Base-by-base conservation (phyloP, 2,113 vertebrate species). In the Sebastes schlegelii region DNA sequence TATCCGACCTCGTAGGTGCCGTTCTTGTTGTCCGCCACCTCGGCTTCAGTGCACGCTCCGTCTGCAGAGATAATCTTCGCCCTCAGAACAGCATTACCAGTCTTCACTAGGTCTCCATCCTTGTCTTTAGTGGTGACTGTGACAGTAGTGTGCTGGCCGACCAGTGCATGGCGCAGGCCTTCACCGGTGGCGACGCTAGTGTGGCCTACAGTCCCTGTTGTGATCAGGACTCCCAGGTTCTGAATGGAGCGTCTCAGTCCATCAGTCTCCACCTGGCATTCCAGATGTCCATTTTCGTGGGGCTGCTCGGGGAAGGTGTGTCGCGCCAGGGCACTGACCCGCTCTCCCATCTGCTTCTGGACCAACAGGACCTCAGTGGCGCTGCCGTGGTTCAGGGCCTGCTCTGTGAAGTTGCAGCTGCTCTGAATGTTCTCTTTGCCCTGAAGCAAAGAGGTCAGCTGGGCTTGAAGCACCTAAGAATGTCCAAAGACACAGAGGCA, bases 1-100 rank as follows among this genome's bases (percentile, higher is more conserved):
- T 99, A 99, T 12, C 96, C 95, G n/a, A 98, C 95, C 93, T 99
- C 98, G 0, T 99, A 99, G 0, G 98, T 99, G 82, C 98, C 98
- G 0, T 99, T 99, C 93, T 97, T 97, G 96, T 99, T 99, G 94
- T 99, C 98, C 77, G 94, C 94, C 77, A 99, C 97, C 1, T 99
- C 97, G 0, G 95, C 95, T 0, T 96, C 95, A 0, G 95, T 88
- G 73, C 77, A 79, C 5, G 11, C 91, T 0, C 97, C 96, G 0
- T 98, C 97, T 0, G 96, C 95, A 0, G 92, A 94, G 0, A 93
- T 86, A 64, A 98, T 96, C 81, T 96, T 94, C 0, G 97, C 97
- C 48, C 93, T 95, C 42, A 99, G 94, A 76, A 92, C 91, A 0
- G 98, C 98, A 0, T 97, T 97, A 1, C 98, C 98, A 0, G 96